A percentile compares a stretch with the other conserved stretches of the same genome.
Conservation (phyloP, 2,797 vertebrate genomes). For the Sphenopsis melanotis region DNA sequence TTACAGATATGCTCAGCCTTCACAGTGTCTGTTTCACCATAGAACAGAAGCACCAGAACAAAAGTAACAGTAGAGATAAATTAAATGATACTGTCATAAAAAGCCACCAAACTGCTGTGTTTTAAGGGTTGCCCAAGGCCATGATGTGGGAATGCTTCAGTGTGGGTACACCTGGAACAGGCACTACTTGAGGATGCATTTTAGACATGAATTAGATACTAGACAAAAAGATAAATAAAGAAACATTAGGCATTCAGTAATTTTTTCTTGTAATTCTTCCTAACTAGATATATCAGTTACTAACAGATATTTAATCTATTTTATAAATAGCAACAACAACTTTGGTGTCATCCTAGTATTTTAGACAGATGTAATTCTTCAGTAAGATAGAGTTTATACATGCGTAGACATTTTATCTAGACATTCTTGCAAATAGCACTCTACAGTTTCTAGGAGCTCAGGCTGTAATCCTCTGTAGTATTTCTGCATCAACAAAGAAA, state of each 20-base stretch:
- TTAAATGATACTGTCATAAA: not conserved
- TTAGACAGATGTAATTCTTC: not conserved
- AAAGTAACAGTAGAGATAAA: not conserved
- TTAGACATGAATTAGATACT: not conserved
- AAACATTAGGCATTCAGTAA: not conserved
- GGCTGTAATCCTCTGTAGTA: not conserved
- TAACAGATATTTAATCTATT: not conserved
- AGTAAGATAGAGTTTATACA: not conserved
- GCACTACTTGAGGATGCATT: not conserved
- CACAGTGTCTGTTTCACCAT: not conserved
- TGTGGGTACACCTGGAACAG: not conserved
- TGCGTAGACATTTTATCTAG: not conserved
- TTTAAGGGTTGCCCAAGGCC: not conserved
- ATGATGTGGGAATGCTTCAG: not conserved
- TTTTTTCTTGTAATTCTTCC: not conserved
- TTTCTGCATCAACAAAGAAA: not conserved
- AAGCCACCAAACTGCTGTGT: not conserved
- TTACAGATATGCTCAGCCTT: not conserved
- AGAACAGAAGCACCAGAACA: not conserved
- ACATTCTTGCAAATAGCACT: not conserved
- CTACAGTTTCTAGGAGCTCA: not conserved
- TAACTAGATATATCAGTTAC: not conserved
- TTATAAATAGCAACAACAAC: not conserved
- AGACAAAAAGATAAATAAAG: not conserved
- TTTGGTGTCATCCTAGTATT: not conserved